Base-by-base conservation (phyloP, 1,140 invertebrate species). In the Ceratosolen solmsi region DNA sequence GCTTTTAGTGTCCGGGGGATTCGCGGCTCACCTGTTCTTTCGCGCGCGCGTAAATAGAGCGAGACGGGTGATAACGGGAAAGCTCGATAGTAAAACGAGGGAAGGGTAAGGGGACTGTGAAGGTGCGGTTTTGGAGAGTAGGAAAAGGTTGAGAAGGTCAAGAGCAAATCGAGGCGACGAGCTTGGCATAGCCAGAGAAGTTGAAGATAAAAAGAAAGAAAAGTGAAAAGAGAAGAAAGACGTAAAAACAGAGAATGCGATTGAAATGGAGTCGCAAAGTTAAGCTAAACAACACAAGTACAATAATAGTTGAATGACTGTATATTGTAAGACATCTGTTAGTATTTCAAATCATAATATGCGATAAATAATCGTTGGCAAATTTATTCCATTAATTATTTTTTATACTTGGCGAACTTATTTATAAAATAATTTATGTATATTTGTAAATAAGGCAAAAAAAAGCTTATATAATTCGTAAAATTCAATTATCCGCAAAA, bases 61-160 rank as follows among this genome's bases (percentile, higher is more conserved):
- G 78, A 79, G 78, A 72, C 77, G 65, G 38, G 38, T 54, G 78
- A 63, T 60, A 80, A 73, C 68, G 54, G 63, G 70, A 54, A 27
- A 79, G 65, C 77, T 68, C 49, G 51, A 54, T 54, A 54, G 51
- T 54, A 54, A 54, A 54, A 22, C 9, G 51, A 22, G 63, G 20
- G 30, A 20, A 46, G 13, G 36, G n/a, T 2, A 20, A 13, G 11
- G 25, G 71, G 41, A 30, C 17, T 27, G 20, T 2, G 25, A 25
- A 3, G 49, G 46, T 25, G 49, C 9, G 49, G 27, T 15, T 3
- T 11, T 46, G 71, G 0, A 54, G 71, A 20, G 71, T 8, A 33
- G 15, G 4, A 2, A 58, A 36, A 70, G 36, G 2, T 27, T 84
- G 77, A 58, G 84, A 83, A 87, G 86, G 86, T 87, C 86, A 87